These are phyloP conservation scores for Periophthalmodon schlosseri DNA, from an alignment of 2,113 vertebrate species.

Conservation along the genomic window DNA sequence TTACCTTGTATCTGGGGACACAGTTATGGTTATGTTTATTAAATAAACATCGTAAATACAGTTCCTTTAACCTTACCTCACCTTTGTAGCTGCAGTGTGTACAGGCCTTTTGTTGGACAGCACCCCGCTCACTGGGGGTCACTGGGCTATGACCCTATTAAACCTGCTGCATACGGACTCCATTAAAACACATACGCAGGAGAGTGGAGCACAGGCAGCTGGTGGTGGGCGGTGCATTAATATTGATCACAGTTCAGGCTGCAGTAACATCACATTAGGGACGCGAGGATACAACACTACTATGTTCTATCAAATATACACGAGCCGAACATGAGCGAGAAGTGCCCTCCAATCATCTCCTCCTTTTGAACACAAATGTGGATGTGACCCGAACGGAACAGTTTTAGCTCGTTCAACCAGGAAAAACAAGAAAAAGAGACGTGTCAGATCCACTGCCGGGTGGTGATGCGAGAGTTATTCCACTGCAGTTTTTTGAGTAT, in stretches of 20 bases:
- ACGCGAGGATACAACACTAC: background rate
- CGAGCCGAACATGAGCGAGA: background rate
- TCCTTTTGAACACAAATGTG: background rate
- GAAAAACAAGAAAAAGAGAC: background rate
- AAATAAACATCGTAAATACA: no score
- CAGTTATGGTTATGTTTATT: no score
- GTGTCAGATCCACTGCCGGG: background rate
- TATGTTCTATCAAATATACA: conserved; percentile 1
- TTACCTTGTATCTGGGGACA: no score
- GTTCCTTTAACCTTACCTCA: background rate
- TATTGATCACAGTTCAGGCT: conserved; percentile 13
- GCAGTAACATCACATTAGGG: conserved; percentile 10
- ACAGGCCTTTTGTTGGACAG: background rate
- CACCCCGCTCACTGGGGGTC: background rate
- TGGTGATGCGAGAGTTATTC: no score
- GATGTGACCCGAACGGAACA: background rate
- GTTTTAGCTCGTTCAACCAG: background rate
- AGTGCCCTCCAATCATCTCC: background rate
- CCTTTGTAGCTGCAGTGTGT: background rate
- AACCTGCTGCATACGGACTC: background rate
- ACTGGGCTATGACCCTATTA: background rate
- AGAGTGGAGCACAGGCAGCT: background rate
- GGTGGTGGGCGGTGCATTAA: conserved; percentile 1
- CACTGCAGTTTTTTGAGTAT: no score
- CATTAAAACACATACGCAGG: background rate